A percentile compares a stretch with the other conserved stretches of the same genome.
phyloP scores from a whole-genome alignment of 2,888 invertebrate genomes.

The Zygothrica quintamaculata region DNA sequence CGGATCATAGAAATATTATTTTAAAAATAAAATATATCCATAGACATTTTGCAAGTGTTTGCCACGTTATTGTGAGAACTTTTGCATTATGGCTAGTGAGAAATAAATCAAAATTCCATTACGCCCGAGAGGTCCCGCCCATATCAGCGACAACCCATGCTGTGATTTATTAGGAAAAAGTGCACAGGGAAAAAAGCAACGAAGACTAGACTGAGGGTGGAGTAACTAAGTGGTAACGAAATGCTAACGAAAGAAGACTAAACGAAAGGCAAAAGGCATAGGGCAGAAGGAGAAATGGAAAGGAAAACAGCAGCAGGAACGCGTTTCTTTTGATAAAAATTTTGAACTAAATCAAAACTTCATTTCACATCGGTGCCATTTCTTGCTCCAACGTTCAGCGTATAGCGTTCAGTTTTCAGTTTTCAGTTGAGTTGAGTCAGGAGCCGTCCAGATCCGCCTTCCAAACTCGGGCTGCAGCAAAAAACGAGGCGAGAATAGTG shows the following conservation, averaged over 20 bases:
- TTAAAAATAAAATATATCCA: background rate
- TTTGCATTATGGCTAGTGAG: conserved; percentile 81
- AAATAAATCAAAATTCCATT: conserved; percentile 84
- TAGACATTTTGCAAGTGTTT: conserved; percentile 50
- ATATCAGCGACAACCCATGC: conserved; percentile 83
- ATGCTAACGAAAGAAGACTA: no score
- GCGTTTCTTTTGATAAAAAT: conserved; percentile 84
- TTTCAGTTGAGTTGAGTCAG: conserved; percentile 77
- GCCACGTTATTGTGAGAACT: conserved; percentile 72
- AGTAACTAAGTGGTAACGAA: conserved; percentile 7
- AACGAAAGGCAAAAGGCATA: no score
- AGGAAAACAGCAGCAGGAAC: conserved; percentile 63
- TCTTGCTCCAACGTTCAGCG: conserved; percentile 74
- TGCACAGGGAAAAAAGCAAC: conserved; percentile 48
- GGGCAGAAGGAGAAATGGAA: conserved; percentile 18
- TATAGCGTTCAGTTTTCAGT: conserved; percentile 57
- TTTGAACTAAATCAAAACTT: conserved; percentile 84
- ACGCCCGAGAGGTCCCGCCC: conserved; percentile 82
- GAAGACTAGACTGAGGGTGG: conserved; percentile 1
- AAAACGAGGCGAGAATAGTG: conserved; percentile 57
- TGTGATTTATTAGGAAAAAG: conserved; percentile 82
- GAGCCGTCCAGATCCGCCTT: conserved; percentile 5
- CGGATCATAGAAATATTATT: conserved; percentile 22
- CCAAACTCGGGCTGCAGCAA: conserved; percentile 41
- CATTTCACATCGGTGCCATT: conserved; percentile 84